phyloP scores from a whole-genome alignment of 2,888 invertebrate genomes.

The Stomorhina lunata region DNA sequence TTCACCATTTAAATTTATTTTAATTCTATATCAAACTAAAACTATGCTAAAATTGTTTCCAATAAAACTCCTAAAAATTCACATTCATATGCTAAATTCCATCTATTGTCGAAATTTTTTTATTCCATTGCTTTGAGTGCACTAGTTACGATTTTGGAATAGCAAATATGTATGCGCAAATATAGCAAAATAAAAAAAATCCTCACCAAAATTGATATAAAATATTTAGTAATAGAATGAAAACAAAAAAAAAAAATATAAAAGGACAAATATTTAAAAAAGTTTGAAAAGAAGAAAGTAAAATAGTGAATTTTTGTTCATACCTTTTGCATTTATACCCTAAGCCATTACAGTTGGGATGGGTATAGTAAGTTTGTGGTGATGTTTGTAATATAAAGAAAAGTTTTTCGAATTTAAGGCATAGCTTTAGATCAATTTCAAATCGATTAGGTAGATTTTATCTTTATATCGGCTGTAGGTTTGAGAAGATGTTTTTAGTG shows the following conservation, averaged over 20 bases:
- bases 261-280: neutral
- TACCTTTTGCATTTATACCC: too few species aligned
- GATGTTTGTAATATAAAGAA: too few species aligned
- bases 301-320: slow-evolving; percentile 22
- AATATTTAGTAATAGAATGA: neutral
- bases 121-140: neutral
- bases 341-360: too few species aligned
- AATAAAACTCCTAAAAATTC: neutral
- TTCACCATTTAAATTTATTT: neutral
- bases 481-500: too few species aligned
- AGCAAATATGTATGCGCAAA: slow-evolving; percentile 12
- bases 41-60: slow-evolving; percentile 5
- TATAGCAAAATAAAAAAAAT: neutral
- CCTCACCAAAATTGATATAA: neutral
- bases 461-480: too few species aligned
- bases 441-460: too few species aligned
- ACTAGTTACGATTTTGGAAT: slow-evolving; percentile 29
- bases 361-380: too few species aligned
- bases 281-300: neutral
- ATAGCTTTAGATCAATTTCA: too few species aligned
- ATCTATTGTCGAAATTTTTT: neutral
- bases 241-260: neutral
- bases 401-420: too few species aligned
- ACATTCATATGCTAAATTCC: slow-evolving; percentile 8
- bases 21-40: neutral